phyloP scores from a whole-genome alignment of 2,888 invertebrate species.

The Drosophila phalerata region DNA sequence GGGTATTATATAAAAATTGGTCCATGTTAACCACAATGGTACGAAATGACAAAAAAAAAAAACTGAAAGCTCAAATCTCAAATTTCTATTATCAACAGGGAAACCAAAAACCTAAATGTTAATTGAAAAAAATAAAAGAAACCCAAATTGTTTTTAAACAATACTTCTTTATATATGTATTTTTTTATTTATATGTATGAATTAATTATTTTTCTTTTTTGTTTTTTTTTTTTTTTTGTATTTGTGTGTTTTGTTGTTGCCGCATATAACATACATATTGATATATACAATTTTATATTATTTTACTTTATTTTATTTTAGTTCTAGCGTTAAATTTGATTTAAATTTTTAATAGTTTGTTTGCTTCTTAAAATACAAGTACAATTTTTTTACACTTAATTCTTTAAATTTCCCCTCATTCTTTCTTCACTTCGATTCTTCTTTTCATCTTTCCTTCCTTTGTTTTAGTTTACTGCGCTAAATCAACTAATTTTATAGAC shows the following conservation, averaged over 20 bases:
- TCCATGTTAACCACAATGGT: slow-evolving; percentile 81
- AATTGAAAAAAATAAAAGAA: slow-evolving; percentile 37
- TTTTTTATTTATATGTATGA: slow-evolving; percentile 67
- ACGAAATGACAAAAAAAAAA: slow-evolving; percentile 53
- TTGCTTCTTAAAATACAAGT: slow-evolving; percentile 59
- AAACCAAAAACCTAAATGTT: not conserved
- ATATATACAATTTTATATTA: slow-evolving; percentile 60
- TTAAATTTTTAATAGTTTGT: slow-evolving; percentile 81
- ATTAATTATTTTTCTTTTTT: slow-evolving; percentile 61
- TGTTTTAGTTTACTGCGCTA: slow-evolving; percentile 61
- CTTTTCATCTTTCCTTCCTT: slow-evolving; percentile 43
- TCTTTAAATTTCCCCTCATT: slow-evolving; percentile 23
- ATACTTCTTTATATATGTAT: slow-evolving; percentile 65
- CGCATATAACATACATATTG: slow-evolving; percentile 71
- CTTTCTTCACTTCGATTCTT: slow-evolving; percentile 7
- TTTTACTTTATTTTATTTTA: slow-evolving; percentile 49
- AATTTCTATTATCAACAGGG: not conserved
- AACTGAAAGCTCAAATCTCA: slow-evolving; percentile 26
- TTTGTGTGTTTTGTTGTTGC: slow-evolving; percentile 65
- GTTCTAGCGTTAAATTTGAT: slow-evolving; percentile 76
- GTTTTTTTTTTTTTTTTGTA: slow-evolving; percentile 51
- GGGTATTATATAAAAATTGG: slow-evolving; percentile 80
- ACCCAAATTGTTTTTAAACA: slow-evolving; percentile 63
- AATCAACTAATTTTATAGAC: slow-evolving; percentile 66
- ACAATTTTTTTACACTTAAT: slow-evolving; percentile 58